Percentiles rank a stretch among this genome's conserved stretches.
Evolutionary conservation across 1,140 invertebrate species (phyloP).

Genomic region (Trichonephila clavata): DNA sequence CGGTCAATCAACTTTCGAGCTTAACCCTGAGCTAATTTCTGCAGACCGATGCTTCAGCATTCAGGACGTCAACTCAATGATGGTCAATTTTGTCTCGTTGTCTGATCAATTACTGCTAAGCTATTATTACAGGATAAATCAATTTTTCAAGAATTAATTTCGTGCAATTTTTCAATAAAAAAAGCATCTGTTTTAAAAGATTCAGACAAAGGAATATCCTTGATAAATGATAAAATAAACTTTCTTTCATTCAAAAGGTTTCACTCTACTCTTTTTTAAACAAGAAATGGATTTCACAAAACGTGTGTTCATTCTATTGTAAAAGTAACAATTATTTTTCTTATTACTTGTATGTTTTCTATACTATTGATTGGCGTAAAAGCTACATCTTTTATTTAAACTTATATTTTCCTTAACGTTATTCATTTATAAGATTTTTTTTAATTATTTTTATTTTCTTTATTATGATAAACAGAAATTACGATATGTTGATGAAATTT

Average conservation of each 20-base stretch:
- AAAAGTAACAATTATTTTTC: background rate
- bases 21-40: conserved; percentile 20
- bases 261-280: background rate
- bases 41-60: conserved; percentile 19
- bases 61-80: conserved; percentile 34
- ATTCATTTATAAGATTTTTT: no score
- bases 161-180: background rate
- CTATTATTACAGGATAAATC: conserved; percentile 23
- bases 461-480: no score
- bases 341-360: background rate
- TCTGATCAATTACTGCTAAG: conserved; percentile 34
- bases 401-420: no score
- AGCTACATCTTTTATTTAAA: no score
- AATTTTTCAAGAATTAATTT: conserved; percentile 33
- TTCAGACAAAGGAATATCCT: conserved; percentile 15
- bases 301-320: background rate
- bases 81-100: conserved; percentile 37
- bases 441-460: no score
- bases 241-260: conserved; percentile 1
- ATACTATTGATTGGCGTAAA: no score
- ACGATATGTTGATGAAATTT: no score
- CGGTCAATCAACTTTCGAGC: conserved; percentile 22
- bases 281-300: background rate
- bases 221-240: background rate
- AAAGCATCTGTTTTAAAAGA: background rate